Percentiles rank a stretch among this genome's conserved stretches.
phyloP scores from a whole-genome alignment of 2,113 vertebrate species.

The Reinhardtius hippoglossoides region DNA sequence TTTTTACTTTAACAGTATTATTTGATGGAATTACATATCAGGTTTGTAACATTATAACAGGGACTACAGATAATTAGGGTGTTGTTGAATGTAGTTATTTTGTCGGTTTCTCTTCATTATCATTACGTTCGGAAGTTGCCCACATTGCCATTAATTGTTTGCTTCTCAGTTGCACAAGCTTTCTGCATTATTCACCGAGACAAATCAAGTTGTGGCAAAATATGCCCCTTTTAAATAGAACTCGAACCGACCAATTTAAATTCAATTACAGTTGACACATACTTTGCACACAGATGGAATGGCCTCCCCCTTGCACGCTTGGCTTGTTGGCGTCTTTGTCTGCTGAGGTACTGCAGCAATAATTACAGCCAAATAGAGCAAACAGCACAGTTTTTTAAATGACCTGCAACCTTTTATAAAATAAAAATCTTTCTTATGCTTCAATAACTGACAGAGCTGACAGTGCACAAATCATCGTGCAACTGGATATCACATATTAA shows the following conservation, averaged over 20 bases:
- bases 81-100: no score
- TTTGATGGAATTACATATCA: no score
- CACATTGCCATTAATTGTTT: conserved; percentile 24
- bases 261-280: conserved; percentile 39
- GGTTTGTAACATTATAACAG: no score
- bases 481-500: not conserved
- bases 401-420: not conserved
- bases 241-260: conserved; percentile 21
- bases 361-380: conserved; percentile 40
- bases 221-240: conserved; percentile 25
- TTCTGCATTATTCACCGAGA: conserved; percentile 20
- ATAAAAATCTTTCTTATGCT: not conserved
- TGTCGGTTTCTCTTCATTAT: not conserved
- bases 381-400: conserved; percentile 11
- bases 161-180: conserved; percentile 19
- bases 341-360: conserved; percentile 40
- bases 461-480: not conserved
- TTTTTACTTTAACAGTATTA: not conserved
- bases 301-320: conserved; percentile 28
- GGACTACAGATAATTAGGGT: no score
- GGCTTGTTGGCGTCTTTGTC: conserved; percentile 20
- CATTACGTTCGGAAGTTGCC: not conserved
- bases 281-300: conserved; percentile 46
- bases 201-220: conserved; percentile 37
- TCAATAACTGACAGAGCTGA: not conserved